phyloP scores from a whole-genome alignment of 2,113 vertebrate species.

The Kryptolebias marmoratus region DNA sequence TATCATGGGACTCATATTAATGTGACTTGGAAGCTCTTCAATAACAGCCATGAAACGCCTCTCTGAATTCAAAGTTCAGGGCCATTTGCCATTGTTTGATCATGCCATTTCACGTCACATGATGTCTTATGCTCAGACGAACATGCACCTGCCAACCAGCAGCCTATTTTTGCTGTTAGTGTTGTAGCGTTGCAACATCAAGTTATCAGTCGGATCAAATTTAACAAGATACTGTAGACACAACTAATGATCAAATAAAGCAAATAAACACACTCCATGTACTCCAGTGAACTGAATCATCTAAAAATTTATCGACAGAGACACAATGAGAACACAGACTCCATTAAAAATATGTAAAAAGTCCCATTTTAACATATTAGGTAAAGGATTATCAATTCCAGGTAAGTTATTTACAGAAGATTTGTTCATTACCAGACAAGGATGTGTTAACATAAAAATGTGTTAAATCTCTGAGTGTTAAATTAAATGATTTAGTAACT shows the following conservation, averaged over 20 bases:
- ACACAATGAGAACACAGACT: background rate
- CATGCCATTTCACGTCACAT: slow-evolving; percentile 65
- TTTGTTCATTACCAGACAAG: background rate
- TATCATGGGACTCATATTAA: slow-evolving; percentile 74
- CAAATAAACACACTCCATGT: too few relatives aligned
- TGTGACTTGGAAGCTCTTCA: slow-evolving; percentile 63
- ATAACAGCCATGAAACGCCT: slow-evolving; percentile 75
- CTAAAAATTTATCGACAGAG: background rate
- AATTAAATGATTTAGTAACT: too few relatives aligned
- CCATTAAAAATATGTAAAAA: background rate
- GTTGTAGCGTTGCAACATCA: slow-evolving; percentile 32
- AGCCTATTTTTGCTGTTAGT: slow-evolving; percentile 22
- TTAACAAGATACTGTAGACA: background rate
- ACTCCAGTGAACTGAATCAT: too few relatives aligned
- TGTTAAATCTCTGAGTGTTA: too few relatives aligned
- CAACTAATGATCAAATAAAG: background rate
- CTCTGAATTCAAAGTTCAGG: slow-evolving; percentile 79
- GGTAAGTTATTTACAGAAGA: too few relatives aligned
- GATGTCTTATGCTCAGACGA: slow-evolving; percentile 52
- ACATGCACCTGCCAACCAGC: slow-evolving; percentile 32
- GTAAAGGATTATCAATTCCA: background rate
- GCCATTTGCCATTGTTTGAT: slow-evolving; percentile 78
- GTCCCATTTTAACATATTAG: background rate
- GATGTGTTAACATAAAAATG: background rate
- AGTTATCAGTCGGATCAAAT: slow-evolving; percentile 13